Base-by-base conservation (phyloP, 2,797 vertebrate genomes). In the Sebastiscus tertius region DNA sequence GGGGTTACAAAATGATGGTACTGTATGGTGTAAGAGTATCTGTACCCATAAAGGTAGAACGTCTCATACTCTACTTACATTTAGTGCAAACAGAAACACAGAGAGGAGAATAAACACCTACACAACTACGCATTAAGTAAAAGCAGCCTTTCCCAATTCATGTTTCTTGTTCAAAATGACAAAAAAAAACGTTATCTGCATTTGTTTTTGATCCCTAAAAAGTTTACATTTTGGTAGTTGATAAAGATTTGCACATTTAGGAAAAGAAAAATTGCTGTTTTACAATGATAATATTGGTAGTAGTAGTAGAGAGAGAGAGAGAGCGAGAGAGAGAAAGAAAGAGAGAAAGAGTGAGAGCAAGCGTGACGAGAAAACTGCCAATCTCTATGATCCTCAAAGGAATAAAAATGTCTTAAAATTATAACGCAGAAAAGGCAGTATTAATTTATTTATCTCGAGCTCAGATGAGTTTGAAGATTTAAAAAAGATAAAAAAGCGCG, bases 231-330 rank as follows among this genome's bases (percentile, higher is more conserved):
- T 96, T 92, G 94, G 91, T 90, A 94, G 95, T 86, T 84, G 79
- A 94, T 95, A 92, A 87, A 93, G 92, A 94, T 96, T 97, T 97
- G 95, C 95, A 97, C 96, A 96, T 95, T 94, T 95, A 94, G 92
- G 90, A 39, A 92, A 90, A 95, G 46, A 94, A 94, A 71, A 90
- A 78, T 91, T 90, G 89, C 89, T 92, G 88, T 93, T 96, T 84
- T 93, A 69, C 89, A 88, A 92, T 92, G 93, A 90, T 94, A 91
- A 91, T 91, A 92, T 87, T 93, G 93, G 68, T 90, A 85, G 80
- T 92, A 29, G 49, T n/a, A 29, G 49, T n/a, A 72, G 77, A 42
- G 52, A 31, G 39, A 54, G 65, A 13, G 61, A 78, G 52, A 81
- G 70, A 83, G 76, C 80, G 63, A 65, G 36, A 58, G 54, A 39